Base-by-base conservation (phyloP, 2,113 vertebrate species). In the Eptatretus burgeri region DNA sequence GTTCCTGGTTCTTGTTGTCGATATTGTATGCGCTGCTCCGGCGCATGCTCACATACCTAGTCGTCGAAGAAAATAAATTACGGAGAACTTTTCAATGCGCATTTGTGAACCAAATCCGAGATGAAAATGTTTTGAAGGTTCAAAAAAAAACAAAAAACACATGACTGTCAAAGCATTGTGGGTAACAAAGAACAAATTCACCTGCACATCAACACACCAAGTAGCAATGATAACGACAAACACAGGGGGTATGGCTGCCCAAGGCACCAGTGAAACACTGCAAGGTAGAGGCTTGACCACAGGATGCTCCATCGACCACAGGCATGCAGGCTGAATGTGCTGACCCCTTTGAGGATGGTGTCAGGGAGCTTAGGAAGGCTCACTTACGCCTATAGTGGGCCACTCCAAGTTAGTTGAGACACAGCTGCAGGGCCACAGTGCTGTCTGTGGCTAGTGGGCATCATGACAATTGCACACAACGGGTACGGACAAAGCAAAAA, bases 351-450 rank as follows among this genome's bases (percentile, higher is more conserved):
- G 69, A 60, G 69, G 65, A 27, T 62, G 69, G 70, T 17, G 52
- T 66, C 71, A 75, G 72, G 53, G 66, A 71, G 71, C 67, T 68
- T 70, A 68, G 2, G 51, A 72, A 69, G 68, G 67, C 71, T 74
- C 71, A 69, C 49, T 62, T 72, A 72, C 72, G 77, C 71, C 75
- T 77, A 77, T 73, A 73, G 67, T 67, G 68, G 65, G 65, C 70
- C 71, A 70, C 66, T 68, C 66, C 62, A 70, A 76, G 27, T 52
- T 56, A 66, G 51, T 70, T 41, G 27, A 41, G 27, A 41, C 27
- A 41, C 27, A 41, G 27, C 27, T 41, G 27, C 27, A 41, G 27
- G 27, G 27, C 27, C 27, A 41, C 27, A 41, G 27, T 41, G 27
- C 27, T 41, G 27, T 41, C 27, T 5, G 27, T 41, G 27, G 27